Conservation (phyloP, 2,888 invertebrate genomes). For the Drosophila algonquin region DNA sequence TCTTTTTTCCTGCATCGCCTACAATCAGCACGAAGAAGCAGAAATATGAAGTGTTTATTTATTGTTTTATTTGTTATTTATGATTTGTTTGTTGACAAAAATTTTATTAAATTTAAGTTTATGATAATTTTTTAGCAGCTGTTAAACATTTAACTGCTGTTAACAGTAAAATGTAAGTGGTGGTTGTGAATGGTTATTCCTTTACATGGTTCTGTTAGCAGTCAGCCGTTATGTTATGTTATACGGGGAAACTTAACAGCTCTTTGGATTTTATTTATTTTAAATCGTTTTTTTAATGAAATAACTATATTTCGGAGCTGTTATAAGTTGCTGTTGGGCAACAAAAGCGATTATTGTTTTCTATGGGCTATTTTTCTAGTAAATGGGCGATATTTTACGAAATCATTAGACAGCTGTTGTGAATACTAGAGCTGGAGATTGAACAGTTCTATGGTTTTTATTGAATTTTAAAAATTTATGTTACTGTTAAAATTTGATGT, state of each 20-base stretch:
- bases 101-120: not conserved
- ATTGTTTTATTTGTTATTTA: not conserved
- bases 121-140: not conserved
- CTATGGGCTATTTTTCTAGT: not conserved
- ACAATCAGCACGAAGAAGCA: too few relatives aligned
- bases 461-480: too few relatives aligned
- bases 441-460: not conserved
- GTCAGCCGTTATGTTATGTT: constrained; percentile 19
- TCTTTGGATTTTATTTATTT: constrained; percentile 12
- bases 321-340: not conserved
- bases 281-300: constrained; percentile 26
- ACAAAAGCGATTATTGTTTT: not conserved
- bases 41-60: too few relatives aligned
- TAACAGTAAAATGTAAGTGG: constrained; percentile 34
- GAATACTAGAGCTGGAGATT: not conserved
- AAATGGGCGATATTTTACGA: not conserved
- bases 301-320: not conserved
- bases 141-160: constrained; percentile 31
- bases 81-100: too few relatives aligned
- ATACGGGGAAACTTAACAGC: not conserved
- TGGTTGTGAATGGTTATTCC: constrained; percentile 42
- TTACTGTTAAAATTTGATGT: too few relatives aligned
- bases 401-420: not conserved
- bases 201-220: constrained; percentile 9
- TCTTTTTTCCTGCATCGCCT: too few relatives aligned